A percentile compares a stretch with the other conserved stretches of the same genome.
Conservation (phyloP, 2,113 vertebrate species). For the Halichoeres trimaculatus region DNA sequence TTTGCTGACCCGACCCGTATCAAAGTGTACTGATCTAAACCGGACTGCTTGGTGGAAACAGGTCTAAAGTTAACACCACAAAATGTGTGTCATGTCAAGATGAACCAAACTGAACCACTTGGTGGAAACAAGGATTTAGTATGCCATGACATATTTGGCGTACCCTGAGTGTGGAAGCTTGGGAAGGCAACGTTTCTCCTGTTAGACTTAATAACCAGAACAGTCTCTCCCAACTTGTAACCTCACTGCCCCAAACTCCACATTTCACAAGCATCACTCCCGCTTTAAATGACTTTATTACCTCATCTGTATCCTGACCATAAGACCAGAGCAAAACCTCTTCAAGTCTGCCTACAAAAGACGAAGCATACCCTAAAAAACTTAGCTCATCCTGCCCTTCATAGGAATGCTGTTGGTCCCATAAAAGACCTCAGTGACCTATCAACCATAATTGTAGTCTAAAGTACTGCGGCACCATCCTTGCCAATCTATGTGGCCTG, state of each 20-base stretch:
- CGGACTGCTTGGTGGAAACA: no score
- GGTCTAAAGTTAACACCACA: no score
- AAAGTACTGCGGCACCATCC: slow-evolving; percentile 53
- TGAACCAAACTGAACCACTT: no score
- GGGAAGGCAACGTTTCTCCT: slow-evolving; percentile 2
- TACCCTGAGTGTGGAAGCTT: slow-evolving; percentile 1
- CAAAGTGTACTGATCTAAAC: no score
- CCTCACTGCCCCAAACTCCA: slow-evolving; percentile 4
- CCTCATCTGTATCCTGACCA: slow-evolving; percentile 25
- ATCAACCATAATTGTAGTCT: slow-evolving; percentile 69
- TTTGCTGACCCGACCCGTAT: no score
- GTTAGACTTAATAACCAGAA: slow-evolving; percentile 26
- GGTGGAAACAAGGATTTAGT: no score
- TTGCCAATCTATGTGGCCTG: slow-evolving; percentile 34
- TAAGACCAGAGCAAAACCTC: slow-evolving; percentile 46
- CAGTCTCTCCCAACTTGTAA: slow-evolving; percentile 43
- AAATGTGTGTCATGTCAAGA: no score
- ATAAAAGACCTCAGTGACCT: slow-evolving; percentile 53
- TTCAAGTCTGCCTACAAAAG: background rate
- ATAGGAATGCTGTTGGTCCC: slow-evolving; percentile 40
- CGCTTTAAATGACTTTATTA: slow-evolving; percentile 54
- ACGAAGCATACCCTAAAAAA: background rate
- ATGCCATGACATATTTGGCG: background rate
- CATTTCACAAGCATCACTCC: slow-evolving; percentile 26
- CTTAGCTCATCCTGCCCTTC: slow-evolving; percentile 12